Evolutionary conservation across 30 jellyfish, hydroid and myxozoan species (phyloP).

Genomic region (Hydractinia echinata): DNA sequence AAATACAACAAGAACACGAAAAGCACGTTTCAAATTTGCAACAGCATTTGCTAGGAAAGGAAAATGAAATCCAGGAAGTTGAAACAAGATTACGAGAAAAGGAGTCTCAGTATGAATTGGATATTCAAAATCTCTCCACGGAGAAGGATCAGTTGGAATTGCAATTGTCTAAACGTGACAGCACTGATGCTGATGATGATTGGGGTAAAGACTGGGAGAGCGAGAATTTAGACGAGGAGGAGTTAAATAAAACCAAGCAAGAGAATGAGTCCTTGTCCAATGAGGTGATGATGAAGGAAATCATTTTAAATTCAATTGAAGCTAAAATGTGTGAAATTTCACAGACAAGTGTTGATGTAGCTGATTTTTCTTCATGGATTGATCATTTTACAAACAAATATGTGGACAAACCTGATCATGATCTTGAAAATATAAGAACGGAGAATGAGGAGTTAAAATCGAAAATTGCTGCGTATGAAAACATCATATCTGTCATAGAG

Average conservation of each 20-base stretch:
- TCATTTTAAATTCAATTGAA: constrained; percentile 35
- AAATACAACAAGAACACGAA: constrained; percentile 12
- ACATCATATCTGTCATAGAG: constrained; percentile 2
- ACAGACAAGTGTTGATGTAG: constrained; percentile 19
- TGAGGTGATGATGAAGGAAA: constrained; percentile 47
- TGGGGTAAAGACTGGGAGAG: constrained; percentile 35
- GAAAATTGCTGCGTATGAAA: constrained; percentile 6
- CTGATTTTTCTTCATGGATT: constrained; percentile 39
- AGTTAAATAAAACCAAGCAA: neutral
- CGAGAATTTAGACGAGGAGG: constrained; percentile 15
- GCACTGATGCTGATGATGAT: neutral
- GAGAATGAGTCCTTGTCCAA: constrained; percentile 38
- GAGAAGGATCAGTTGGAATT: constrained; percentile 23
- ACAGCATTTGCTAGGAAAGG: constrained; percentile 37
- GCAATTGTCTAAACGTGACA: neutral
- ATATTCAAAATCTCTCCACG: constrained; percentile 5
- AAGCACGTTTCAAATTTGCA: constrained; percentile 14
- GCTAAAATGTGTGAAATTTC: constrained; percentile 29
- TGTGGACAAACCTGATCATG: neutral
- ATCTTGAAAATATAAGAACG: neutral
- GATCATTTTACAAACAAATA: constrained; percentile 1
- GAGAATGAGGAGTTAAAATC: neutral
- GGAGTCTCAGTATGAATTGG: constrained; percentile 15
- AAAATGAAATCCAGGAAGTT: constrained; percentile 20
- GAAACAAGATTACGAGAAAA: neutral